Evolutionary conservation across 2,797 vertebrate genomes (phyloP), one percentile per base, ranked within the genome.

Genomic region (Sebastes variabilis): DNA sequence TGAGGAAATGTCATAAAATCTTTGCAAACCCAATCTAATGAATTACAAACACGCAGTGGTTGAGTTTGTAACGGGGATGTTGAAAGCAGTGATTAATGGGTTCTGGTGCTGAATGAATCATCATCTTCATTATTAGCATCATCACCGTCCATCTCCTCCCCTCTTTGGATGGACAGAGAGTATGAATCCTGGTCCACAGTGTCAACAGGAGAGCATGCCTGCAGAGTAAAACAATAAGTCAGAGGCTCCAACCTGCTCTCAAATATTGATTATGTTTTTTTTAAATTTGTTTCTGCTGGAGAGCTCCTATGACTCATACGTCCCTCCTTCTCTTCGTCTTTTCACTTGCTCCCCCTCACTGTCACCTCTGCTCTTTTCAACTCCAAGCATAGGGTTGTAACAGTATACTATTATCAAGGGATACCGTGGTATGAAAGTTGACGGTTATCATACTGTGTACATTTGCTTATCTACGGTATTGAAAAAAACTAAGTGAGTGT

Each of bases 261-360:
- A 73, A 71, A 82, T 89, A 82, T 89, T 85, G 85, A 91, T 90
- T 61, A 70, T 22, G 52, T 55, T 83, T 88, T 65, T 56, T 84
- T 85, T 32, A 72, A 75, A 86, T 89, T 87, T 85, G 66, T 68
- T 80, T 81, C 74, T 73, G 77, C 81, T 38, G 54, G 49, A 49
- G 64, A 88, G 54, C 74, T 32, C 32, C 78, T 60, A 52, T 91
- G 77, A 87, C 79, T 84, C 82, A 83, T 72, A 12, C 20, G 36
- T 27, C 18, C 65, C 25, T 68, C 60, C 73, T 75, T 25, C 70
- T 68, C 67, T 59, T 80, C 76, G 55, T 29, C 54, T 72, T 61
- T 54, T 55, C 56, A 24, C 67, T 82, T 11, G 34, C 32, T 58
- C 42, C 61, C 9, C 7, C 30, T 70, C 72, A 13, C 55, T 69